phyloP scores from a whole-genome alignment of 2,888 invertebrate species.

The Andrena trimmerana region DNA sequence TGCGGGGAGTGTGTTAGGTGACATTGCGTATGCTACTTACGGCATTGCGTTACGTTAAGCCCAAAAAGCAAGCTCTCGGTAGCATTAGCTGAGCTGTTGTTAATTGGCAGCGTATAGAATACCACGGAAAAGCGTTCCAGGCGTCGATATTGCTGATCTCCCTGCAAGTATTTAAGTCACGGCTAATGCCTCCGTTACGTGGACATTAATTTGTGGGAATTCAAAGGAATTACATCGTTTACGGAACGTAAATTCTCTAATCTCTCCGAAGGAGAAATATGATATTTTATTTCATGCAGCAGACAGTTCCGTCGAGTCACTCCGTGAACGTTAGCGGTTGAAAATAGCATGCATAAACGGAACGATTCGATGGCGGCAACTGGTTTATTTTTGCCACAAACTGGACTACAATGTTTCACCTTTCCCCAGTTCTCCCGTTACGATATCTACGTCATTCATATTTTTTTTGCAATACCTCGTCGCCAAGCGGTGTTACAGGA shows the following conservation, averaged over 20 bases:
- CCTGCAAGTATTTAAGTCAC: constrained; percentile 58
- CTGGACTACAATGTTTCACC: constrained; percentile 45
- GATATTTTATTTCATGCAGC: constrained; percentile 2
- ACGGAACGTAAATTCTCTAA: not conserved
- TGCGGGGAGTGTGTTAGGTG: constrained; percentile 13
- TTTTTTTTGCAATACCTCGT: not conserved
- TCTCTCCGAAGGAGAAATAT: not conserved
- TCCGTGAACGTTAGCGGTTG: constrained; percentile 47
- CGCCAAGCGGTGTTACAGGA: constrained; percentile 13
- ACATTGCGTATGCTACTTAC: constrained; percentile 77
- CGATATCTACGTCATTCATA: not conserved
- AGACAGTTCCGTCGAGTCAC: constrained; percentile 16
- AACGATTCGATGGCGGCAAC: constrained; percentile 54
- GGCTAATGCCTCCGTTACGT: not conserved
- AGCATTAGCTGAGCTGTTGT: constrained; percentile 68
- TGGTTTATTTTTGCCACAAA: constrained; percentile 63
- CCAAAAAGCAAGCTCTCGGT: constrained; percentile 75
- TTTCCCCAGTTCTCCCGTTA: not conserved
- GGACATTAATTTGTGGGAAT: not conserved
- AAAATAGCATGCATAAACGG: constrained; percentile 59
- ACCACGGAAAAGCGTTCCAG: constrained; percentile 45
- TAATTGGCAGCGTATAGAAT: constrained; percentile 62
- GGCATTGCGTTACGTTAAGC: constrained; percentile 76
- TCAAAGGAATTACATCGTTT: not conserved
- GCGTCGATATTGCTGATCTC: constrained; percentile 16